Conservation (phyloP, 1,140 invertebrate species). For the Euwallacea fornicatus region DNA sequence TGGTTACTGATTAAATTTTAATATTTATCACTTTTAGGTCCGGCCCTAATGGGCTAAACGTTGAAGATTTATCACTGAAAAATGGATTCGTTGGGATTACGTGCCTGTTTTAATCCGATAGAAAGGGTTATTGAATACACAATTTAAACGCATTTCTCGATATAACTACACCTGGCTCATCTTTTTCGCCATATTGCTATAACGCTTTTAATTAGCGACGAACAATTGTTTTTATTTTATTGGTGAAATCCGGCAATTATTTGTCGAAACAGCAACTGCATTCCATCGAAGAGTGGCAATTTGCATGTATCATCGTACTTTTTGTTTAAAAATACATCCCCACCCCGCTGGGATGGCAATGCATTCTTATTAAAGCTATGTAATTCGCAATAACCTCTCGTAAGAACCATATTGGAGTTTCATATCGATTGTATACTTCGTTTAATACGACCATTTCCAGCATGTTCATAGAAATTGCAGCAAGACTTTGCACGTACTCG, state of each 20-base stretch:
- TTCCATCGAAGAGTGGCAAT: no score
- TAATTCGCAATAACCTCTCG: neutral
- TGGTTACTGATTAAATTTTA: conserved; percentile 34
- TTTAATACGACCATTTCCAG: neutral
- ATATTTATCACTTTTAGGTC: conserved; percentile 35
- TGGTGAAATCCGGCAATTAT: no score
- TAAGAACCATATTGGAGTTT: neutral
- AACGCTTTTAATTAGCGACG: conserved; percentile 11
- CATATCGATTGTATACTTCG: conserved; percentile 1
- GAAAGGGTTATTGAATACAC: conserved; percentile 30
- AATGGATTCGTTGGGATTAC: conserved; percentile 26
- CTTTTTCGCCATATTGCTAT: conserved; percentile 17
- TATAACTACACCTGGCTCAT: conserved; percentile 24
- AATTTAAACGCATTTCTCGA: conserved; percentile 28
- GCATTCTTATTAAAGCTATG: neutral
- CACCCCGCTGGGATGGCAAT: no score
- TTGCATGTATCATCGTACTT: no score
- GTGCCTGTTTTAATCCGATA: conserved; percentile 23
- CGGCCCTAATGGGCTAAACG: conserved; percentile 25
- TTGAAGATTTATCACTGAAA: conserved; percentile 34
- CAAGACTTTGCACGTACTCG: conserved; percentile 11
- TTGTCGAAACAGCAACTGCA: no score
- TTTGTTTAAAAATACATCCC: neutral
- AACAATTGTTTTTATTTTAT: no score
- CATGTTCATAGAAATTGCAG: conserved; percentile 14